A percentile compares a stretch with the other conserved stretches of the same genome.
Conservation (phyloP, 2,797 vertebrate genomes). For the Streptopelia turtur region DNA sequence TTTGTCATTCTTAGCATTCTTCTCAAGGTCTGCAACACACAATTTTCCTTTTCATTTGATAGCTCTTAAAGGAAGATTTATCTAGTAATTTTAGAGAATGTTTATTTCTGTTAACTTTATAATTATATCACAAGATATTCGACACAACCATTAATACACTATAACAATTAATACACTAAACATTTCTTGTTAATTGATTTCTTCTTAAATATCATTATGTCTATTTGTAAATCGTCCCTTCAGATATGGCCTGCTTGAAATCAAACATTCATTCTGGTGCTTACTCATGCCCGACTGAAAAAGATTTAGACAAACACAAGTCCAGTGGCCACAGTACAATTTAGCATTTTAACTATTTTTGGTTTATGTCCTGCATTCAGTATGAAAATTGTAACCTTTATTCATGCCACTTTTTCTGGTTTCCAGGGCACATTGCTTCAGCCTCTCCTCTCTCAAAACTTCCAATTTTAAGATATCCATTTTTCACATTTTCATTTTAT, state of each 20-base stretch:
- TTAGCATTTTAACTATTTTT: neutral
- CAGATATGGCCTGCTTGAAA: neutral
- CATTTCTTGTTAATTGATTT: neutral
- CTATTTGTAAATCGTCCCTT: conserved; percentile 6
- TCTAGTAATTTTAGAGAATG: neutral
- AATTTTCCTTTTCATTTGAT: conserved; percentile 10
- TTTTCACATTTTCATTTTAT: neutral
- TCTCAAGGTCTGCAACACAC: neutral
- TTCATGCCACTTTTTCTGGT: neutral
- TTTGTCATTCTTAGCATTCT: conserved; percentile 6
- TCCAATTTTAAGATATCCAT: neutral
- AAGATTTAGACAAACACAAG: neutral
- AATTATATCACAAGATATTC: neutral
- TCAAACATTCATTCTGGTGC: neutral
- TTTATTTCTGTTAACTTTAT: conserved; percentile 39
- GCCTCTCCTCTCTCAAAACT: neutral
- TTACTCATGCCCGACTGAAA: neutral
- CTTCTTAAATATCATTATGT: neutral
- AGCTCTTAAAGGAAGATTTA: conserved; percentile 5
- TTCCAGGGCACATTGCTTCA: neutral
- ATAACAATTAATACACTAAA: neutral
- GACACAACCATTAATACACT: neutral
- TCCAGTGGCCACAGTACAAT: neutral
- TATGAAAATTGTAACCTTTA: neutral
- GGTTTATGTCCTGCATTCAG: neutral